Evolutionary conservation across 2,797 vertebrate species (phyloP).

Genomic region (Onychomys arenicola): DNA sequence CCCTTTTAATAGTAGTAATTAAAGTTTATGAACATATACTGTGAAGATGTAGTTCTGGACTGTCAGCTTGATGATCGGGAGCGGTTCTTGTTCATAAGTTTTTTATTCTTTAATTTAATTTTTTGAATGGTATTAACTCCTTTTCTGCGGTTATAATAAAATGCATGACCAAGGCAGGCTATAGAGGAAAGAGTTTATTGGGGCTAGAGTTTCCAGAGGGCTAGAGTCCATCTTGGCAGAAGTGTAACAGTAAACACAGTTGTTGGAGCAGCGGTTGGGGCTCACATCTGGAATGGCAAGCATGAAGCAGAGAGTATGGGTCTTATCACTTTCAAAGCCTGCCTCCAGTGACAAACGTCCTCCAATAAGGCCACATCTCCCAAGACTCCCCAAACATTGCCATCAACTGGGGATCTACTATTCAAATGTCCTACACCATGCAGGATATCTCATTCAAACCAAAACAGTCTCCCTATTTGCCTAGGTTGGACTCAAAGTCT

Average conservation of each 20-base stretch:
- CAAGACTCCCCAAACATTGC: background rate
- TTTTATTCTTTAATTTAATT: background rate
- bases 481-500: background rate
- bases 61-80: slow-evolving; percentile 5
- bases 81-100: background rate
- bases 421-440: background rate
- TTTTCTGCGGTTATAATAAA: background rate
- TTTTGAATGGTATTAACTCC: background rate
- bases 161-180: background rate
- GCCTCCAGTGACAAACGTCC: no score
- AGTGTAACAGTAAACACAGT: background rate
- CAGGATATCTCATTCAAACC: background rate
- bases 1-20: slow-evolving; percentile 69
- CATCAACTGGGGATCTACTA: background rate
- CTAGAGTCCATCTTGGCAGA: background rate
- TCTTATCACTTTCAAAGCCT: no score
- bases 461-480: background rate
- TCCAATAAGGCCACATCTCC: background rate
- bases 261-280: no score
- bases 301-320: no score
- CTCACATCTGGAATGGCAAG: background rate
- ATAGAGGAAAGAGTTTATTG: background rate
- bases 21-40: slow-evolving; percentile 67
- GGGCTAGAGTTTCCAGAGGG: background rate
- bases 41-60: slow-evolving; percentile 30